phyloP scores from a whole-genome alignment of 2,888 invertebrate genomes.

The Gnatocerus cornutus region DNA sequence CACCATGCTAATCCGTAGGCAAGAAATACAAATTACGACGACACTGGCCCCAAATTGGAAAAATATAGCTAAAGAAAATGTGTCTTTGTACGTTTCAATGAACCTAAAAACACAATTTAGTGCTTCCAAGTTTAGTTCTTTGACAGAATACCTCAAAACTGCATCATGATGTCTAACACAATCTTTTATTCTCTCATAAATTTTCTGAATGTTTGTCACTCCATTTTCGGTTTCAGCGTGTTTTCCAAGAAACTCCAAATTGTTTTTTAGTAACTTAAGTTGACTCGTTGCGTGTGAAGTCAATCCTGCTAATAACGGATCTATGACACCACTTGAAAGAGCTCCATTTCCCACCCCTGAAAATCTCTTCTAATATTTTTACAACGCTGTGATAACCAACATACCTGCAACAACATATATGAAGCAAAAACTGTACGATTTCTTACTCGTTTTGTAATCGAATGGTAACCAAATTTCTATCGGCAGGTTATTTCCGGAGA shows the following conservation, averaged over 20 bases:
- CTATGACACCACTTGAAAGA: conserved; percentile 16
- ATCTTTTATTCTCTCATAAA: conserved; percentile 3
- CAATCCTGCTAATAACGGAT: conserved; percentile 15
- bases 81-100: not conserved
- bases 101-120: conserved; percentile 14
- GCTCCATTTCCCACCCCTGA: conserved; percentile 17
- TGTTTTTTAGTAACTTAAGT: conserved; percentile 10
- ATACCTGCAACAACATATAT: conserved; percentile 11
- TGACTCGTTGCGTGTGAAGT: conserved; percentile 5
- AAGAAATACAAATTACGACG: conserved; percentile 19
- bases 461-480: conserved; percentile 23
- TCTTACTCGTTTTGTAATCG: not conserved
- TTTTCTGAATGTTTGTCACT: not conserved
- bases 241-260: conserved; percentile 6
- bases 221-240: not conserved
- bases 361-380: not conserved
- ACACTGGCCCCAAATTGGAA: conserved; percentile 9
- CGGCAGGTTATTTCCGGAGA: not conserved
- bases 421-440: not conserved
- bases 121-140: too few relatives aligned
- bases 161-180: conserved; percentile 21
- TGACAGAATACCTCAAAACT: conserved; percentile 4
- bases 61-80: conserved; percentile 4
- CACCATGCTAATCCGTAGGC: conserved; percentile 4
- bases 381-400: not conserved